Evolutionary conservation across 2,888 invertebrate species (phyloP).

Genomic region (Dermolepida albohirtum): DNA sequence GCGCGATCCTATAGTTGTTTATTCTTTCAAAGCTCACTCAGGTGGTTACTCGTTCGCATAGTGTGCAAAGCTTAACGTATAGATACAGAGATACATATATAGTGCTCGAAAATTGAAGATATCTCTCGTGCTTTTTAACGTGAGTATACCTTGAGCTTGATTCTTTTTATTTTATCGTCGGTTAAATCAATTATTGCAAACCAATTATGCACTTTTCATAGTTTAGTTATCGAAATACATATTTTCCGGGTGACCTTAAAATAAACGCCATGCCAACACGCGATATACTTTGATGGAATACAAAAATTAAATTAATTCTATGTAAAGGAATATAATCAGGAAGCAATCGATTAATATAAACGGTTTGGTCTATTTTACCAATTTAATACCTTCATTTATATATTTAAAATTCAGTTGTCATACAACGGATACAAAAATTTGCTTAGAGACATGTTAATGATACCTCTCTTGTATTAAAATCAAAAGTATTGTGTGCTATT

Average conservation of each 20-base stretch:
- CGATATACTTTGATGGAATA: no score
- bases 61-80: slow-evolving; percentile 26
- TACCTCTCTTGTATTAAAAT: no score
- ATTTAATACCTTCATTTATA: neutral
- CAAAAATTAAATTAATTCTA: no score
- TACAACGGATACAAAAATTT: neutral
- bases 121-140: slow-evolving; percentile 1
- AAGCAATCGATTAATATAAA: no score
- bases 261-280: neutral
- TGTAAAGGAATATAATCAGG: no score
- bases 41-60: slow-evolving; percentile 32
- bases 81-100: slow-evolving; percentile 1
- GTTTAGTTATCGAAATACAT: no score
- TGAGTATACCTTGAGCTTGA: slow-evolving; percentile 16
- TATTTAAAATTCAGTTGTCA: neutral
- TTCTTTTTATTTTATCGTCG: no score
- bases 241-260: neutral
- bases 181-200: no score
- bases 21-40: slow-evolving; percentile 39
- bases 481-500: neutral
- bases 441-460: no score
- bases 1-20: slow-evolving; percentile 22
- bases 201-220: no score
- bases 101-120: slow-evolving; percentile 15
- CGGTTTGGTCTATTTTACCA: no score